These are phyloP conservation scores for Limonius californicus DNA, from an alignment of 1,140 invertebrate species.

Conservation along the genomic window DNA sequence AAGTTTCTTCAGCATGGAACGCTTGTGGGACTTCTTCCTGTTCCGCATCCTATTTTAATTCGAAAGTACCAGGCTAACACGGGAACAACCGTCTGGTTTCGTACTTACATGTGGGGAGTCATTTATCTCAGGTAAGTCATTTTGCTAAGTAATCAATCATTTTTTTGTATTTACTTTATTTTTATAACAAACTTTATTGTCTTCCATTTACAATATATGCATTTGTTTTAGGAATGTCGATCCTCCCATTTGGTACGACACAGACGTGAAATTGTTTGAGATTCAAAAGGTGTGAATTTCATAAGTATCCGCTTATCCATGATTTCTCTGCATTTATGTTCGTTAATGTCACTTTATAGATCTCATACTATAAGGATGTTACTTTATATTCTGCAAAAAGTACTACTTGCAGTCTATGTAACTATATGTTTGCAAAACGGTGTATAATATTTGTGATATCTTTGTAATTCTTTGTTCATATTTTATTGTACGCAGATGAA, in stretches of 20 bases:
- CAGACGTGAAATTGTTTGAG: constrained; percentile 98
- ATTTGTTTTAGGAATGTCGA: constrained; percentile 83
- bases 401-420: no score
- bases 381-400: no score
- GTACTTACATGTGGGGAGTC: constrained; percentile 99
- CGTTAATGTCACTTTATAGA: no score
- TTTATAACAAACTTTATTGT: no score
- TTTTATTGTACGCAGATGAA: no score
- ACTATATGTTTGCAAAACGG: no score
- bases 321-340: no score
- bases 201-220: constrained; percentile 17
- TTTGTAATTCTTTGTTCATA: no score
- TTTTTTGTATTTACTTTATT: no score
- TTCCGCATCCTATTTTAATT: constrained; percentile 98
- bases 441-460: no score
- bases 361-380: no score
- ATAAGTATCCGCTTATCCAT: no score
- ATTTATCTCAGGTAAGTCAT: constrained; percentile 80
- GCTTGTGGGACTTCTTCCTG: constrained; percentile 93
- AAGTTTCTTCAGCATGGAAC: constrained; percentile 99
- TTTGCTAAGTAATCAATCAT: constrained; percentile 16
- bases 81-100: constrained; percentile 98
- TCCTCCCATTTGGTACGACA: constrained; percentile 99
- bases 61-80: constrained; percentile 98
- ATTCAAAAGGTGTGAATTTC: constrained; percentile 86